phyloP scores from a whole-genome alignment of 2,113 vertebrate genomes.

The Gadus chalcogrammus region DNA sequence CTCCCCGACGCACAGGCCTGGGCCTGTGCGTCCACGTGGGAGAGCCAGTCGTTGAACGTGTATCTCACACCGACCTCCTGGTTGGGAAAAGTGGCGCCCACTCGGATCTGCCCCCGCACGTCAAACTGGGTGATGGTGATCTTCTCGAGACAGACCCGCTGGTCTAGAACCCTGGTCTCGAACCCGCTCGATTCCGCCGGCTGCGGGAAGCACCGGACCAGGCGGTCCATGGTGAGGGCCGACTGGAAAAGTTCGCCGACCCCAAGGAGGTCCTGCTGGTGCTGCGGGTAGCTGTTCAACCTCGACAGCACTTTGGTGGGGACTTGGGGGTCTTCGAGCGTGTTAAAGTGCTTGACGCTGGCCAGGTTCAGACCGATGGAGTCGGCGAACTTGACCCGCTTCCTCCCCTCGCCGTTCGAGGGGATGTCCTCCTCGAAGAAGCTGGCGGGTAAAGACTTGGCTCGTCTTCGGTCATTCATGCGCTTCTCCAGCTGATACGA shows the following conservation, averaged over 20 bases:
- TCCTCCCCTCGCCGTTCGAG: constrained; percentile 70
- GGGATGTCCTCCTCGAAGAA: constrained; percentile 24
- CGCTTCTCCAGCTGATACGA: constrained; percentile 49
- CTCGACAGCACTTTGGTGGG: constrained; percentile 77
- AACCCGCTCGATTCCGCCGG: constrained; percentile 28
- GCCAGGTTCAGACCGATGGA: constrained; percentile 81
- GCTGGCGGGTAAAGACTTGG: constrained; percentile 64
- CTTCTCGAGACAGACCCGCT: constrained; percentile 75
- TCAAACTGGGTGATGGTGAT: constrained; percentile 59
- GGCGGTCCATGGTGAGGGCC: constrained; percentile 28
- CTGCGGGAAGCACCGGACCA: constrained; percentile 58
- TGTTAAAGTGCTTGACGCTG: constrained; percentile 84
- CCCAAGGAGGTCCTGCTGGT: constrained; percentile 41
- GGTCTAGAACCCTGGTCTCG: constrained; percentile 55
- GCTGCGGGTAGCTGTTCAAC: constrained; percentile 67
- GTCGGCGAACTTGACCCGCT: constrained; percentile 89
- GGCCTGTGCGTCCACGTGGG: constrained; percentile 76
- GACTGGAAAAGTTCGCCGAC: constrained; percentile 29
- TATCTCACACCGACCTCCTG: constrained; percentile 79
- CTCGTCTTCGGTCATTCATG: constrained; percentile 63
- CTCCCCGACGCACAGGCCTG: too few species aligned
- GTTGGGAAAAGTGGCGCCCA: constrained; percentile 17
- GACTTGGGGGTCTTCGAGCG: constrained; percentile 80
- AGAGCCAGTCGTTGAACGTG: constrained; percentile 88
- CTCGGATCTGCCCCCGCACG: constrained; percentile 73